Percentiles rank a stretch among this genome's conserved stretches.
Conservation (phyloP, 1,140 invertebrate species). For the Colletes latitarsis region DNA sequence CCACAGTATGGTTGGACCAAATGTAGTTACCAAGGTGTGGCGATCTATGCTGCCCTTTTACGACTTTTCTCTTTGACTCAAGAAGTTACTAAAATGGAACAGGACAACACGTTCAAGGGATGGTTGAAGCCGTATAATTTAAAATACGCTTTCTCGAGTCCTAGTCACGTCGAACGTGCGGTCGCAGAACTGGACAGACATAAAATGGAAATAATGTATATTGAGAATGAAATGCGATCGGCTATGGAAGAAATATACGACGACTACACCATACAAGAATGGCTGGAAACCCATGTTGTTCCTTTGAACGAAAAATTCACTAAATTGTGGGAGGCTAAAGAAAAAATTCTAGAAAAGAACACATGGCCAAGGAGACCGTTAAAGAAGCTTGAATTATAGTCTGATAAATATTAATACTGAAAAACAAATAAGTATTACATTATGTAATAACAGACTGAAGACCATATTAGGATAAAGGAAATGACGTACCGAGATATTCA, state of each 20-base stretch:
- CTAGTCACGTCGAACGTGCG: conserved; percentile 87
- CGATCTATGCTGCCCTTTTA: conserved; percentile 70
- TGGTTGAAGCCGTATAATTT: conserved; percentile 92
- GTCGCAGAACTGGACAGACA: conserved; percentile 84
- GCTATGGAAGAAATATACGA: conserved; percentile 87
- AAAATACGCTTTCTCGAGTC: conserved; percentile 88
- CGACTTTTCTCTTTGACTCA: conserved; percentile 70
- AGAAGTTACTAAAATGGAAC: conserved; percentile 74
- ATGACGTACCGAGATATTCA: conserved; percentile 19
- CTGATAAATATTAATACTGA: not conserved
- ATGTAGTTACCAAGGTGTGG: conserved; percentile 72
- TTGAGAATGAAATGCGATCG: conserved; percentile 85
- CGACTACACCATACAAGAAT: conserved; percentile 88
- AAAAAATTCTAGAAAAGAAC: conserved; percentile 80
- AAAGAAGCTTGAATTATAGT: conserved; percentile 67
- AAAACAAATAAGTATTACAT: conserved; percentile 22
- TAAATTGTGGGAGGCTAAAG: conserved; percentile 81
- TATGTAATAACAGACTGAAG: conserved; percentile 55
- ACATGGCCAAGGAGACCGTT: conserved; percentile 84
- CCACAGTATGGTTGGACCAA: conserved; percentile 78
- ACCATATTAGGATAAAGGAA: conserved; percentile 25
- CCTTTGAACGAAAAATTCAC: conserved; percentile 83
- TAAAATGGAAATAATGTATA: conserved; percentile 83
- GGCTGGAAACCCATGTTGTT: conserved; percentile 86
- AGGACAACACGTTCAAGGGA: conserved; percentile 81